Percentiles rank a stretch among this genome's conserved stretches.
These are phyloP conservation scores for Melopsittacus undulatus DNA, from an alignment of 2,797 vertebrate genomes.

Conservation along the genomic window DNA sequence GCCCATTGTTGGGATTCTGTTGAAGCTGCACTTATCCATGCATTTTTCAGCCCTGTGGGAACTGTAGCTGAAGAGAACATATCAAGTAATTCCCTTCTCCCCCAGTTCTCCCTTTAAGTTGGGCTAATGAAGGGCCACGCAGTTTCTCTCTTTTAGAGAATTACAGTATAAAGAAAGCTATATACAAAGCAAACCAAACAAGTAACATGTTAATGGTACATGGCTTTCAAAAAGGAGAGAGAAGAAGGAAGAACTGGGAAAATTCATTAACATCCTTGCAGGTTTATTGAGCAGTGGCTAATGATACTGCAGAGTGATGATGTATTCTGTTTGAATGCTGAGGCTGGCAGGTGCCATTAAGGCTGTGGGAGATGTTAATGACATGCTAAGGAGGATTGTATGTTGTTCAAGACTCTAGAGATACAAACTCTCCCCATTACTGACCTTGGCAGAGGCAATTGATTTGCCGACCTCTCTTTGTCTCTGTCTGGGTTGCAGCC, in stretches of 20 bases:
- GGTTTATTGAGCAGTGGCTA: neutral
- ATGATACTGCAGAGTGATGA: neutral
- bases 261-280: neutral
- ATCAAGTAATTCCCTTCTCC: neutral
- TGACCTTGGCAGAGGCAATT: slow-evolving; percentile 40
- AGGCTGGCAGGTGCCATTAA: neutral
- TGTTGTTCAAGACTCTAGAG: neutral
- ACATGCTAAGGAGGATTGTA: neutral
- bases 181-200: neutral
- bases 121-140: neutral
- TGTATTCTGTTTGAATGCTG: neutral
- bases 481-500: neutral
- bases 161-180: neutral
- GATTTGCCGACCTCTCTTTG: neutral
- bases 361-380: neutral
- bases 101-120: neutral
- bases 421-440: neutral
- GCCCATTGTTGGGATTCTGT: neutral
- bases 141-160: neutral
- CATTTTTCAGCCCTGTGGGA: neutral
- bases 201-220: rapidly evolving
- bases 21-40: neutral
- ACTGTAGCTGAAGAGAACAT: neutral
- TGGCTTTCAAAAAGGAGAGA: neutral
- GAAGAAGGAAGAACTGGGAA: neutral